phyloP scores from a whole-genome alignment of 2,113 vertebrate genomes.

The Chlorodrepanis virens region DNA sequence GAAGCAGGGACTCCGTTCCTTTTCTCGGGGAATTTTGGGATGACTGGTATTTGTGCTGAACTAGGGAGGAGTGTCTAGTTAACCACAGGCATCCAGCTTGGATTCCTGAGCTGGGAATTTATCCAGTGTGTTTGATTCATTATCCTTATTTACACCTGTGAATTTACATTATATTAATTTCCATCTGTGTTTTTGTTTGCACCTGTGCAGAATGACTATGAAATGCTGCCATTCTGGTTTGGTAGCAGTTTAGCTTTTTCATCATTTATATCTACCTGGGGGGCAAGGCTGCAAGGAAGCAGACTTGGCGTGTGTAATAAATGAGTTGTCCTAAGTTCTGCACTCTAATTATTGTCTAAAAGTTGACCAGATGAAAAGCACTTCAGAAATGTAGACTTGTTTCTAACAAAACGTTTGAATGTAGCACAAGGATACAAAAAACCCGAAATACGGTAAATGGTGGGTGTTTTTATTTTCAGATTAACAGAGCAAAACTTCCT shows the following conservation, averaged over 20 bases:
- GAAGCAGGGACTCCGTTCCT: background rate
- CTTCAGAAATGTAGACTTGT: background rate
- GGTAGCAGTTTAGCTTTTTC: conserved; percentile 5
- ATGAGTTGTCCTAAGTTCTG: background rate
- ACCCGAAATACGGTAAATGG: rapidly evolving
- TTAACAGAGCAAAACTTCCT: conserved; percentile 80
- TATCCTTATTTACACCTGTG: conserved; percentile 15
- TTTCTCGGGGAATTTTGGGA: conserved; percentile 27
- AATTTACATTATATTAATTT: conserved; percentile 34
- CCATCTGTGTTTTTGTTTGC: conserved; percentile 30
- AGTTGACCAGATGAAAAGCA: background rate
- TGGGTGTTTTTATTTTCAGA: conserved; percentile 46
- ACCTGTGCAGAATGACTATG: background rate
- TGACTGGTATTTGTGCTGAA: background rate
- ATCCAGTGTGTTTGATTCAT: background rate
- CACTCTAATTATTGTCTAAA: background rate
- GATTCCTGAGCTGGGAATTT: conserved; percentile 10
- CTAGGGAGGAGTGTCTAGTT: background rate
- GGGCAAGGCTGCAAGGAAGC: background rate
- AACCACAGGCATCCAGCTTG: conserved; percentile 36
- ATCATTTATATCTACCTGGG: background rate
- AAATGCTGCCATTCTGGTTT: conserved; percentile 47
- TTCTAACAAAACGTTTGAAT: background rate
- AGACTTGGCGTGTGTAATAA: background rate
- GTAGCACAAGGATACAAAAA: background rate